Conservation (phyloP, 2,797 vertebrate genomes). For the Naso thynnoides region DNA sequence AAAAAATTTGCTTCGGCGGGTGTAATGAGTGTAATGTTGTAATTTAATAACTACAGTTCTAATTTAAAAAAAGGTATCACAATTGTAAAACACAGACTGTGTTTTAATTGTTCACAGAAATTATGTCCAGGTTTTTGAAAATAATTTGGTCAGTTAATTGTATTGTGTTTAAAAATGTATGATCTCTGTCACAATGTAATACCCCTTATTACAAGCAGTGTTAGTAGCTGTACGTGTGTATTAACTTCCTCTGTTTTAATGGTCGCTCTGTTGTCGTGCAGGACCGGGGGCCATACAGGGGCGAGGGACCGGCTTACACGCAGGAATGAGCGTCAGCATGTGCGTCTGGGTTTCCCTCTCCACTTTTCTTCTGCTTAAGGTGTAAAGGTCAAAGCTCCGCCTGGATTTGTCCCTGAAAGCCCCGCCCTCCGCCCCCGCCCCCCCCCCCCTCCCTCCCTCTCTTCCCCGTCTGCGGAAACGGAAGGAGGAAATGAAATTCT, state of each 20-base stretch:
- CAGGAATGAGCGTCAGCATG: conserved; percentile 70
- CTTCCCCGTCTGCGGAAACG: conserved; percentile 59
- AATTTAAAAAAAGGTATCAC: not conserved
- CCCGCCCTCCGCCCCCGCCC: conserved; percentile 4
- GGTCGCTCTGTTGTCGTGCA: conserved; percentile 45
- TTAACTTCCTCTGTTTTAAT: conserved; percentile 1
- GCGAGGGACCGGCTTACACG: conserved; percentile 69
- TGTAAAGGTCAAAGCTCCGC: conserved; percentile 71
- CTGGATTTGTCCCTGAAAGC: conserved; percentile 58
- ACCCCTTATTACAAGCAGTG: not conserved
- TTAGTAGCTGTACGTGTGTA: not conserved
- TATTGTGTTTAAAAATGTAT: conserved; percentile 2
- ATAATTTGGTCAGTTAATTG: conserved; percentile 35
- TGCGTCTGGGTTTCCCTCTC: conserved; percentile 79
- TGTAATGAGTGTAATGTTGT: conserved; percentile 5
- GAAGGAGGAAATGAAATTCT: conserved; percentile 82
- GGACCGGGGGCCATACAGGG: conserved; percentile 85
- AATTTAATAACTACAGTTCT: not conserved
- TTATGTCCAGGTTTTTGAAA: conserved; percentile 8
- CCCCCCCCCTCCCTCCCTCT: conserved; percentile 9
- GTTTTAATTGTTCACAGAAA: conserved; percentile 24
- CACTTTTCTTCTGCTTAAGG: conserved; percentile 81
- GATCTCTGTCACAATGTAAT: conserved; percentile 16
- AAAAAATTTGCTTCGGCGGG: not conserved
- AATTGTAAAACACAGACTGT: conserved; percentile 13